Conservation (phyloP, 2,888 invertebrate species). For the Cantharis nigra region DNA sequence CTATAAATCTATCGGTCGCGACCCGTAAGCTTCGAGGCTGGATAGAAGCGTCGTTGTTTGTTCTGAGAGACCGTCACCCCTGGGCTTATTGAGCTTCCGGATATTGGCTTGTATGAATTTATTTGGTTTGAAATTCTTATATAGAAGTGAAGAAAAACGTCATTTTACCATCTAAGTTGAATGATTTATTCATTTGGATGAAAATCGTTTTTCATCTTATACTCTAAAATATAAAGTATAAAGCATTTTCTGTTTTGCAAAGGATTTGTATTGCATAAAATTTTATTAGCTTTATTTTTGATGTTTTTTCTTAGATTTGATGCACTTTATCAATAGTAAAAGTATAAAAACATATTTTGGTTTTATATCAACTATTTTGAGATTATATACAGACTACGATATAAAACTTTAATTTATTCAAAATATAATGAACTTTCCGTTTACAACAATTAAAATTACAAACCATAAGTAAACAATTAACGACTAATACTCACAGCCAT, state of each 20-base stretch:
- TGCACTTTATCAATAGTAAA: not conserved
- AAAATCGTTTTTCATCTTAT: slow-evolving; percentile 3
- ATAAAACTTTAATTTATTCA: not conserved
- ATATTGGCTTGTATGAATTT: slow-evolving; percentile 46
- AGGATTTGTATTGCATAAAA: slow-evolving; percentile 4
- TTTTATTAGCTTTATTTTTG: slow-evolving; percentile 1
- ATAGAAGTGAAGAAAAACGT: slow-evolving; percentile 21
- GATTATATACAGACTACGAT: not conserved
- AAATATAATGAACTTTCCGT: not conserved
- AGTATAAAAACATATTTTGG: not conserved
- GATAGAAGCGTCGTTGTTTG: slow-evolving; percentile 46
- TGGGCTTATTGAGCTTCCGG: slow-evolving; percentile 39
- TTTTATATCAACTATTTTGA: not conserved
- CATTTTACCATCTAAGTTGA: slow-evolving; percentile 16
- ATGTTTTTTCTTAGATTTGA: not conserved
- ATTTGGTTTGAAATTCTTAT: slow-evolving; percentile 45
- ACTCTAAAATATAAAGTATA: slow-evolving; percentile 2
- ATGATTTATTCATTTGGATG: slow-evolving; percentile 16
- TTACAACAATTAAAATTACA: not conserved
- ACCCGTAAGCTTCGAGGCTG: slow-evolving; percentile 40
- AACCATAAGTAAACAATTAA: too few species aligned
- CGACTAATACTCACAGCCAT: too few species aligned
- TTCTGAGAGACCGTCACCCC: slow-evolving; percentile 37
- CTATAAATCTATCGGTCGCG: slow-evolving; percentile 47
- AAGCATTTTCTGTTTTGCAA: slow-evolving; percentile 1